Evolutionary conservation across 2,113 vertebrate species (phyloP).

Genomic region (Sander vitreus): DNA sequence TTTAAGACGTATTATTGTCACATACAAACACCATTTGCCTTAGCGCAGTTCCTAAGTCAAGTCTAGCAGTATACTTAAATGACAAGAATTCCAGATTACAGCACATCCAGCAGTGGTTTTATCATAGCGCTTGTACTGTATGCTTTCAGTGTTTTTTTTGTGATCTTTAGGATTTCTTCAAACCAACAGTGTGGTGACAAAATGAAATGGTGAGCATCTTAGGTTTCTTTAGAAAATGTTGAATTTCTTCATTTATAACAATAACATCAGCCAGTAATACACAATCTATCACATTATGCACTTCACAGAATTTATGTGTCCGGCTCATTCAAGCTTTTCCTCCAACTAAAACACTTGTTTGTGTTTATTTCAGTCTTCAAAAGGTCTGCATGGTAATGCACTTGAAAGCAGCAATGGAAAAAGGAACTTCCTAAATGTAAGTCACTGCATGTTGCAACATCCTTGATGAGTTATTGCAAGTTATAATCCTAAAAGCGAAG

Average conservation of each 20-base stretch:
- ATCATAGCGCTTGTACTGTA: not conserved
- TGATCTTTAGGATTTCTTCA: constrained; percentile 2
- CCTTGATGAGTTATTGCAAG: constrained; percentile 22
- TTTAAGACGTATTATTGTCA: constrained; percentile 9
- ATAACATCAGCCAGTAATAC: not conserved
- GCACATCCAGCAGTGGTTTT: not conserved
- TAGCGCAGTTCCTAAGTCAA: not conserved
- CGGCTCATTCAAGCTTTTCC: not conserved
- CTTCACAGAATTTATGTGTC: not conserved
- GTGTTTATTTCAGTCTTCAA: constrained; percentile 2
- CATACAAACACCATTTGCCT: constrained; percentile 3
- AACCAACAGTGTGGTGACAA: not conserved
- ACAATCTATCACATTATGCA: not conserved
- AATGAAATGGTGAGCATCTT: not conserved
- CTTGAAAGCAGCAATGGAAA: constrained; percentile 13
- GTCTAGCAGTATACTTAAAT: constrained; percentile 5
- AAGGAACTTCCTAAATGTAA: constrained; percentile 34
- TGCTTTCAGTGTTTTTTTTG: not conserved
- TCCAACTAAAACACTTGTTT: not conserved
- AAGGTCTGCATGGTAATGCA: not conserved
- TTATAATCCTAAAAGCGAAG: constrained; percentile 9
- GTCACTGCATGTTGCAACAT: constrained; percentile 37
- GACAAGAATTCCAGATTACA: constrained; percentile 15
- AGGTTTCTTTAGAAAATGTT: not conserved
- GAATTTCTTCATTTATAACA: not conserved